phyloP scores from a whole-genome alignment of 2,797 vertebrate genomes.

The Antrozous pallidus region DNA sequence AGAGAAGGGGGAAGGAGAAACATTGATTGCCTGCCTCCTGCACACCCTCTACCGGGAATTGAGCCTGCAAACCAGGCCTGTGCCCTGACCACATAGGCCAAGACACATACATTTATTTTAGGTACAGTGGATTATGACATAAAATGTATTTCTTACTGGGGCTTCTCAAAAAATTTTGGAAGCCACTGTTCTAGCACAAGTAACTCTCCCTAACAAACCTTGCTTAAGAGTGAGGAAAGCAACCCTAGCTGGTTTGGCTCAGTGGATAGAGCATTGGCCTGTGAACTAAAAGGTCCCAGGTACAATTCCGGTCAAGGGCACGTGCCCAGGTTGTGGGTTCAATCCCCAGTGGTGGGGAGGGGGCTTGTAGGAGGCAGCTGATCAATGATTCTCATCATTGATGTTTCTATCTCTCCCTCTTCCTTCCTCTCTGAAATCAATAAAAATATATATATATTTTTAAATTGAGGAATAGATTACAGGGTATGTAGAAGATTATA shows the following conservation, averaged over 20 bases:
- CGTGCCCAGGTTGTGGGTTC: no score
- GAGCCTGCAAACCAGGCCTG: not conserved
- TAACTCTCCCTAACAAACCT: conserved; percentile 13
- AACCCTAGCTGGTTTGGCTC: no score
- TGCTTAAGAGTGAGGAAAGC: conserved; percentile 9
- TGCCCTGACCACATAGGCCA: not conserved
- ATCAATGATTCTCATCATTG: no score
- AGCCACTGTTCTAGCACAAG: not conserved
- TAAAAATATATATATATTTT: no score
- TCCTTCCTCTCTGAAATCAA: no score
- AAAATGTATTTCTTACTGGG: not conserved
- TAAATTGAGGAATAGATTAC: not conserved
- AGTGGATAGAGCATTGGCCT: no score
- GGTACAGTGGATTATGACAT: not conserved
- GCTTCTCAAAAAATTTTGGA: conserved; percentile 27
- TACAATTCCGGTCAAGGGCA: no score
- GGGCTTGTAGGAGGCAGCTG: no score
- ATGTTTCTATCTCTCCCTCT: no score
- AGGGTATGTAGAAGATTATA: not conserved
- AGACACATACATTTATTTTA: not conserved
- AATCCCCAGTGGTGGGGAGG: no score
- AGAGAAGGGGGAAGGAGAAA: not conserved
- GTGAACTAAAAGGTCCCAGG: no score
- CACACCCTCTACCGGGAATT: not conserved
- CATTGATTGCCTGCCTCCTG: no score